Evolutionary conservation across 2,888 invertebrate genomes (phyloP), one percentile per base, ranked within the genome.

Genomic region (Ypsolopha scabrella): DNA sequence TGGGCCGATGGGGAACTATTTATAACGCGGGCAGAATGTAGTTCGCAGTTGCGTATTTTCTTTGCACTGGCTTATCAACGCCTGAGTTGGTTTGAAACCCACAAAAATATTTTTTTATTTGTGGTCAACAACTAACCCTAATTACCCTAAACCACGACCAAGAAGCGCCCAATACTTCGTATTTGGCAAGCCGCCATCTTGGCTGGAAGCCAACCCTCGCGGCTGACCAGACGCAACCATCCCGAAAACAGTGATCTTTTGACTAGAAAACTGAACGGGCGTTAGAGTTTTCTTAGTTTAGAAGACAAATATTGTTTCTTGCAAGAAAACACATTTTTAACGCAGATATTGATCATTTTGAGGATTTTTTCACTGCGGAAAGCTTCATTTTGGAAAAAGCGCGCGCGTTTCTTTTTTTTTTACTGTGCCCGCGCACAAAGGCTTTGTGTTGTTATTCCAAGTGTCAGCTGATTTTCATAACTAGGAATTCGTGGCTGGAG

Each of bases 101-200:
- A 24, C n/a, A n/a, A n/a, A 24, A 24, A 24, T 24, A 24, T 24
- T 24, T 24, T 24, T 24, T 24, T 24, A 24, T 24, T 3, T 24
- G 41, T 14, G 14, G 50, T 6, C 36, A 36, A 43, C 36, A 33
- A 50, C 36, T 43, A 9, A 41, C 49, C 41, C 41, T 35, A 35
- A 24, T 4, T 10, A 10, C 24, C 49, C 10, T 24, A 24, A 24
- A 24, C 24, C 24, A 24, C 2, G 2, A 24, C 24, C 24, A 24
- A 24, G 2, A 24, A 24, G 67, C 63, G 62, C 55, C 11, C 33
- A 60, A 67, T 65, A 78, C 80, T 88, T 80, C 88, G 88, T 88
- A 81, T 72, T 89, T 89, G 89, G 89, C 87, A 60, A 0, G 1
- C 1, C 34, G 79, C 89, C 89, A 88, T 71, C 34, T 83, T 87